Evolutionary conservation across 2,888 invertebrate genomes (phyloP), one percentile per base, ranked within the genome.

Genomic region (Heteromyza rotundicornis): DNA sequence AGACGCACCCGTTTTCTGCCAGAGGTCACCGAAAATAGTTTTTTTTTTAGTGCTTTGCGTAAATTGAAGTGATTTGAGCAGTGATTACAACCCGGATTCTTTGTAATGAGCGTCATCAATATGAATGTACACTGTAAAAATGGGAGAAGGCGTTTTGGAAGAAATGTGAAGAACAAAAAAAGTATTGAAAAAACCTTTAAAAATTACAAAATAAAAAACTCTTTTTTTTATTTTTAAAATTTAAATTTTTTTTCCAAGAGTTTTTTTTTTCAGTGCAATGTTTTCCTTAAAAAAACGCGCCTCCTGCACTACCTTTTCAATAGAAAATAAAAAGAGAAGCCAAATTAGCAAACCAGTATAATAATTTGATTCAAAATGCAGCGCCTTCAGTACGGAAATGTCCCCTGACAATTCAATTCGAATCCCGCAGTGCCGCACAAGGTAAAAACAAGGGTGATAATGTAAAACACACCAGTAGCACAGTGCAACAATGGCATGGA

Each of bases 381-480:
- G 61, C 67, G 53, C 68, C 68, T 70, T 64, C 63, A 61, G 63
- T 72, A 70, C 66, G 60, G 73, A 70, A 70, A 68, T 69, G 69
- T 77, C 78, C 76, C 76, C 70, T 73, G 76, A 77, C 76, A 72
- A 77, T 76, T 77, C 66, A 73, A 78, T 75, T 73, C 60, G n/a
- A 68, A 67, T 66, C 67, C 72, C 50, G 50, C 36, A 51, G 55
- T 36, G 50, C 59, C 58, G 57, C 59, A 62, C 51, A 62, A 51
- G 51, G 59, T 44, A 8, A 50, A 49, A 32, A 49, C 57, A 57
- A 47, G 47, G 57, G 47, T 57, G 27, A 55, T 55, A 17, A 36
- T 40, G 19, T 36, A 55, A 55, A 36, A 27, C 19, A 57, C 17
- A 36, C n/a, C n/a, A n/a, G n/a, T n/a, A n/a, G 5, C 19, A 19